Evolutionary conservation across 1,140 invertebrate genomes (phyloP).

Genomic region (Scaptodrosophila lebanonensis): DNA sequence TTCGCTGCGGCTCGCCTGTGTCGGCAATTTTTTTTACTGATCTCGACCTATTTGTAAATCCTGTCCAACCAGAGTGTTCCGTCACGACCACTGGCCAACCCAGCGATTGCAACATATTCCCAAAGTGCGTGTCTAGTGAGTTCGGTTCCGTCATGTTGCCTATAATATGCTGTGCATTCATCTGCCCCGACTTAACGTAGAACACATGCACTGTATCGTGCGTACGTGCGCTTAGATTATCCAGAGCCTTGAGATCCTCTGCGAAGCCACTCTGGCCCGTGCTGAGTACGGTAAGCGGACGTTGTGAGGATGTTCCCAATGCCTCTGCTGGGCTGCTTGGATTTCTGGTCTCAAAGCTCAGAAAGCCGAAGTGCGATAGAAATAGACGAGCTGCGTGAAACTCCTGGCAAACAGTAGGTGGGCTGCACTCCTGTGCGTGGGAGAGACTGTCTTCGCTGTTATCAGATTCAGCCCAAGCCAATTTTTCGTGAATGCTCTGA

Average conservation of each 20-base stretch:
- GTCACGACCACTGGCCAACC: conserved; percentile 91
- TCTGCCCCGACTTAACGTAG: conserved; percentile 93
- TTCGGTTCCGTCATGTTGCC: conserved; percentile 85
- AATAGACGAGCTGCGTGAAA: conserved; percentile 96
- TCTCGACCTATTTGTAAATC: conserved; percentile 90
- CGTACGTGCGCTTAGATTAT: conserved; percentile 88
- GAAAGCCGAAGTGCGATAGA: conserved; percentile 94
- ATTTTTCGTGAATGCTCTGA: conserved; percentile 77
- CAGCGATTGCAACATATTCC: conserved; percentile 88
- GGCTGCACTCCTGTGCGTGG: conserved; percentile 84
- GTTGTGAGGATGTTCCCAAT: conserved; percentile 78
- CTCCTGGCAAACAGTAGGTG: conserved; percentile 90
- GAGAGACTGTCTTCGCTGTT: conserved; percentile 69
- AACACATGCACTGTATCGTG: conserved; percentile 96
- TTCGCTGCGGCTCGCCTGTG: conserved; percentile 57
- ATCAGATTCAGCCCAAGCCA: conserved; percentile 75
- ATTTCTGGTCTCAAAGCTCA: conserved; percentile 86
- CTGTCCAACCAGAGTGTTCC: conserved; percentile 93
- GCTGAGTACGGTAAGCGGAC: conserved; percentile 86
- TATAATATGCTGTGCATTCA: conserved; percentile 84
- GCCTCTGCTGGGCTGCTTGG: conserved; percentile 70
- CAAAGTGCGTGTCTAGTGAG: conserved; percentile 80
- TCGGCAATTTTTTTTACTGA: conserved; percentile 72
- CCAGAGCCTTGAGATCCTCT: conserved; percentile 85
- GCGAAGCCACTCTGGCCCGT: conserved; percentile 84